Percentiles rank a stretch among this genome's conserved stretches.
Evolutionary conservation across 2,888 invertebrate genomes (phyloP).

Genomic region (Parochlus steinenii): DNA sequence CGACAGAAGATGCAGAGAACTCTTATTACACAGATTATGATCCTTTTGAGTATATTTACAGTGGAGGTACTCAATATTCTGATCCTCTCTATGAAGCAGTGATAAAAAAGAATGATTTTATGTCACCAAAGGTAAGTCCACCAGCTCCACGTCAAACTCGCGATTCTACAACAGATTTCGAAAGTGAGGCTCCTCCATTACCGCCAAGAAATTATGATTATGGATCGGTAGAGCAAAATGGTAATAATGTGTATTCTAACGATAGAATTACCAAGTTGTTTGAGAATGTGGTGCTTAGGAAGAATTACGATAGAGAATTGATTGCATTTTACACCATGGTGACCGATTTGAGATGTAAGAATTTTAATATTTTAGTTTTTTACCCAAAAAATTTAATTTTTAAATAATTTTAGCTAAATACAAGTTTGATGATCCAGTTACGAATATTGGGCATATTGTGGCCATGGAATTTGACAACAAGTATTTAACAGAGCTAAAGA

Average conservation of each 20-base stretch:
- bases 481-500: constrained; percentile 57
- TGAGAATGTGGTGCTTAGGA: constrained; percentile 52
- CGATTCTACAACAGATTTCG: neutral
- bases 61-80: constrained; percentile 43
- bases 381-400: constrained; percentile 12
- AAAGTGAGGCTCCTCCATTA: constrained; percentile 34
- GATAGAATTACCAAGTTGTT: constrained; percentile 41
- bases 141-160: constrained; percentile 17
- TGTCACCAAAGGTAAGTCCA: constrained; percentile 30
- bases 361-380: constrained; percentile 28
- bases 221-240: constrained; percentile 20
- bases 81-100: constrained; percentile 56
- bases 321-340: constrained; percentile 72
- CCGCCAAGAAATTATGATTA: constrained; percentile 40
- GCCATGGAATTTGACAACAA: constrained; percentile 72
- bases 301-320: constrained; percentile 57
- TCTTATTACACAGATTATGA: constrained; percentile 61
- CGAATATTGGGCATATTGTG: constrained; percentile 78
- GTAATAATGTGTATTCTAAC: neutral
- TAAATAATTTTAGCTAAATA: constrained; percentile 39
- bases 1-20: constrained; percentile 7
- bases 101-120: constrained; percentile 38
- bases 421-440: constrained; percentile 50
- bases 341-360: constrained; percentile 55
- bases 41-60: constrained; percentile 62